A percentile compares a stretch with the other conserved stretches of the same genome.
Evolutionary conservation across 2,113 vertebrate genomes (phyloP).

Genomic region (Sylvilagus bachmani): DNA sequence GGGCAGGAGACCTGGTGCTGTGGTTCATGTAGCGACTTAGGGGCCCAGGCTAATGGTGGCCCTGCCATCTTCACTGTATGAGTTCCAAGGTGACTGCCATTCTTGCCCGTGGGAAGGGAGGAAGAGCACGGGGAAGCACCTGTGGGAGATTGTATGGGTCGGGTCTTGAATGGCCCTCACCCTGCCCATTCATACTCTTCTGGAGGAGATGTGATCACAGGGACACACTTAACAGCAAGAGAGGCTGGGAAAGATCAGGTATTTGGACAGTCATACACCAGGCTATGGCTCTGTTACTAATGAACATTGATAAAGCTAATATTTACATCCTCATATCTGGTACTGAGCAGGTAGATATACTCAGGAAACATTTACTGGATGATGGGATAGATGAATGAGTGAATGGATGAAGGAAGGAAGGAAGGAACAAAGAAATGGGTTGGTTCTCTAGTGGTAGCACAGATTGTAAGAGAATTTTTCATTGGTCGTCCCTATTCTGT

Average conservation of each 20-base stretch:
- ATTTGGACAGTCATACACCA: background rate
- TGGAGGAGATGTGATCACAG: background rate
- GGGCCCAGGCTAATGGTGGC: background rate
- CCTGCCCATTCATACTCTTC: background rate
- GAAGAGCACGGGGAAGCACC: background rate
- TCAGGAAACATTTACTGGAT: slow-evolving; percentile 5
- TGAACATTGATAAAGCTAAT: background rate
- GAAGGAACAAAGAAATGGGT: background rate
- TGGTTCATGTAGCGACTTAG: background rate
- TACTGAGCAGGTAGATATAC: background rate
- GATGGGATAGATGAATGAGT: background rate
- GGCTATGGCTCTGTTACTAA: background rate
- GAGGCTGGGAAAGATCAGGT: background rate
- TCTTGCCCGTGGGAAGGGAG: background rate
- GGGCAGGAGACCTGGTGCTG: too few relatives aligned
- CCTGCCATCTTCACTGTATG: background rate
- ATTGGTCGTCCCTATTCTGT: background rate
- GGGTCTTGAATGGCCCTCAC: background rate
- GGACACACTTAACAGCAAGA: background rate
- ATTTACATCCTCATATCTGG: background rate
- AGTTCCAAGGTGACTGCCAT: background rate
- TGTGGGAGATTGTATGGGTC: background rate
- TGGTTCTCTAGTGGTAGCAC: background rate
- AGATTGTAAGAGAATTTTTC: background rate
- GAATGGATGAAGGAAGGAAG: background rate